Conservation (phyloP, 2,113 vertebrate species). For the Dipodomys ordii region DNA sequence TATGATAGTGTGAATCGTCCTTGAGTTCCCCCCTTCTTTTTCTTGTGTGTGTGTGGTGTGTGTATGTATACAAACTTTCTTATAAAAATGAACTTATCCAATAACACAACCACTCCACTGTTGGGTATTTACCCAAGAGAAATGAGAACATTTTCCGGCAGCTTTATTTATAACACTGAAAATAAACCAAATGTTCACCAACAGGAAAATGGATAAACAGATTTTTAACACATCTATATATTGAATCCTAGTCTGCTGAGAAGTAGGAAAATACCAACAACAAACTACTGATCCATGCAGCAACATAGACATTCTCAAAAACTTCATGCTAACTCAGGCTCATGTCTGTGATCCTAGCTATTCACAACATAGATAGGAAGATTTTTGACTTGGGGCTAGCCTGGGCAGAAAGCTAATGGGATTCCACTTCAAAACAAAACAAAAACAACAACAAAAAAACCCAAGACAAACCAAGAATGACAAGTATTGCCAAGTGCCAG, state of each 20-base stretch:
- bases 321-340: not conserved
- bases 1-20: too few relatives aligned
- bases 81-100: too few relatives aligned
- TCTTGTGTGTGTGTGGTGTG: not conserved
- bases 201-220: conserved; percentile 11
- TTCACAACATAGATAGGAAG: too few relatives aligned
- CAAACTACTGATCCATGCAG: not conserved
- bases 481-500: too few relatives aligned
- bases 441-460: too few relatives aligned
- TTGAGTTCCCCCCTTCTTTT: not conserved
- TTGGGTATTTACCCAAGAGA: too few relatives aligned
- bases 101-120: not conserved
- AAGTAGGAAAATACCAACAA: not conserved
- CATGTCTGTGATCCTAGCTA: too few relatives aligned
- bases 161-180: conserved; percentile 10
- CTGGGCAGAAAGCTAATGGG: too few relatives aligned
- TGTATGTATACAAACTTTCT: too few relatives aligned
- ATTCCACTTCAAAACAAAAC: too few relatives aligned
- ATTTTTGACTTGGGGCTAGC: too few relatives aligned
- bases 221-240: not conserved
- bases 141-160: not conserved
- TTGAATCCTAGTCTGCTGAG: not conserved
- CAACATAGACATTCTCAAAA: not conserved
- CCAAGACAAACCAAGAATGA: too few relatives aligned
- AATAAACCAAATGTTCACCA: not conserved